Evolutionary conservation across 2,797 vertebrate genomes (phyloP).

Genomic region (Capromys pilorides): DNA sequence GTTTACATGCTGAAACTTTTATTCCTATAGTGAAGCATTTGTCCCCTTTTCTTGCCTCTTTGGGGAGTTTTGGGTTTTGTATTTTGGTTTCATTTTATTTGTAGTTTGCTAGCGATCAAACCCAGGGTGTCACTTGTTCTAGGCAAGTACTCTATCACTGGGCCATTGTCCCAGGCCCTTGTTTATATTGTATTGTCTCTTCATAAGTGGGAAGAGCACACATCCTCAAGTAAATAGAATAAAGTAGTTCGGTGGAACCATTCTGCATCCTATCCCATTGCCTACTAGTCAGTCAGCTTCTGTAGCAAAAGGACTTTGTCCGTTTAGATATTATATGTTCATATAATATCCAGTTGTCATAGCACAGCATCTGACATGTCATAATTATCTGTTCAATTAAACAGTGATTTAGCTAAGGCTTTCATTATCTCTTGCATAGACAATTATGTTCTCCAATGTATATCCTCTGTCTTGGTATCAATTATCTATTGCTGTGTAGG

Average conservation of each 20-base stretch:
- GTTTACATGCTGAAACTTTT: not conserved
- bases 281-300: not conserved
- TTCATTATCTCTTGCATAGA: not conserved
- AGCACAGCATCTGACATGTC: not conserved
- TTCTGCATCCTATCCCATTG: not conserved
- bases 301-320: not conserved
- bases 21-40: not conserved
- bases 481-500: not conserved
- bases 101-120: not conserved
- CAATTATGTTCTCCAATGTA: not conserved
- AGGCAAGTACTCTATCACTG: not conserved
- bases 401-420: not conserved
- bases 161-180: not conserved
- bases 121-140: not conserved
- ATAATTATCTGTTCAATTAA: not conserved
- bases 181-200: not conserved
- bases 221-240: not conserved
- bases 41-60: not conserved
- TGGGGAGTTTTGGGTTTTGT: not conserved
- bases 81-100: not conserved
- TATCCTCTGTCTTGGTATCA: not conserved
- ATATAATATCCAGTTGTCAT: not conserved
- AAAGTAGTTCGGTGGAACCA: not conserved
- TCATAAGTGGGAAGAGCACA: not conserved
- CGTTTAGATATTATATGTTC: not conserved